Base-by-base conservation (phyloP, 2,113 vertebrate genomes). In the Ceyx cyanopectus region DNA sequence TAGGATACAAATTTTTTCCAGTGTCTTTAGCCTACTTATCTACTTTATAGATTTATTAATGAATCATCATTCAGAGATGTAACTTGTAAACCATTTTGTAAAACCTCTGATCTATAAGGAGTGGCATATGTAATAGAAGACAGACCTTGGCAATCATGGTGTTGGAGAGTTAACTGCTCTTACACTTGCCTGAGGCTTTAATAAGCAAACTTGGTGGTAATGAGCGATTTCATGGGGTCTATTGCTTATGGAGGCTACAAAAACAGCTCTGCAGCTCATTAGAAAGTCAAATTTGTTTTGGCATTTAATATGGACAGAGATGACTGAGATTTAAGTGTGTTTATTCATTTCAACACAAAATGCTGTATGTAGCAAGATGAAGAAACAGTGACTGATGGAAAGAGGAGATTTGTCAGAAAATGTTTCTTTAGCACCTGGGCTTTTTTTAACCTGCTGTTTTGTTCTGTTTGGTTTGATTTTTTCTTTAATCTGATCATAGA, bases 241-340 rank as follows among this genome's bases (percentile, higher is more conserved):
- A 17, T 76, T 90, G 77, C 87, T 96, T 92, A 81, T 6, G 62
- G 69, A 91, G 60, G 61, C 75, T 90, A 2, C 67, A 63, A 85
- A 94, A 97, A 86, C 75, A 94, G 85, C 77, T 86, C 87, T 85
- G 73, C 63, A 46, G 41, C 87, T 91, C 76, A 66, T 95, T 91
- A 83, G 73, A 81, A 88, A 97, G 90, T 95, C 91, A 93, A 81
- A 94, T 88, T 82, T 56, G 43, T 60, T 92, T 91, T 83, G 82
- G 80, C 40, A 51, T 87, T 87, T 82, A 22, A 86, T 91, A 91
- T 78, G 79, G 87, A 32, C 75, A 73, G 89, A 90, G 80, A 73
- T 80, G 77, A 72, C 69, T 72, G 78, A 83, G 48, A 60, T 77
- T 72, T 76, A 74, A 93, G 50, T 63, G 76, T 87, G 81, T 83